Evolutionary conservation across 2,888 invertebrate species (phyloP).

Genomic region (Cryptocephalus moraei): DNA sequence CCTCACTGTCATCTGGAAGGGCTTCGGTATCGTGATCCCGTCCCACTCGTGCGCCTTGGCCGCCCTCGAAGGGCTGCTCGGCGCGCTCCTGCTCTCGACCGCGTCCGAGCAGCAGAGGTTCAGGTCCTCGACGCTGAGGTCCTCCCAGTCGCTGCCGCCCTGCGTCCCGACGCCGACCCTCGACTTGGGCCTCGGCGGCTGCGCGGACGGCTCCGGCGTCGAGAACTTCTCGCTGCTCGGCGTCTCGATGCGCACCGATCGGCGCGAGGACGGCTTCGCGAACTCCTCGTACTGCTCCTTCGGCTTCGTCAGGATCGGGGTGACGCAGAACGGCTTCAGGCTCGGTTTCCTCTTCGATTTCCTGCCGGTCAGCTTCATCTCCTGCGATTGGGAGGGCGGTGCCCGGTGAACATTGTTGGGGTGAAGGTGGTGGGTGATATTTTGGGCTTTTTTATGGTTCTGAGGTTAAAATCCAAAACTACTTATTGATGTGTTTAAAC

Average conservation of each 20-base stretch:
- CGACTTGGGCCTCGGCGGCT: conserved; percentile 26
- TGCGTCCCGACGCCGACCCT: conserved; percentile 26
- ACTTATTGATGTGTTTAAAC: too few species aligned
- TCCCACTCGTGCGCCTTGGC: conserved; percentile 29
- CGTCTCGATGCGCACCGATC: conserved; percentile 37
- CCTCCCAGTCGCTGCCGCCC: conserved; percentile 25
- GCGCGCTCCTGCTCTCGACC: conserved; percentile 43
- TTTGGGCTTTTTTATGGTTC: too few species aligned
- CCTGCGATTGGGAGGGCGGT: too few species aligned
- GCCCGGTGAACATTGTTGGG: too few species aligned
- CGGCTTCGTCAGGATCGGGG: conserved; percentile 22
- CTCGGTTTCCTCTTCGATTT: conserved; percentile 12
- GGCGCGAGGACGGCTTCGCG: conserved; percentile 31
- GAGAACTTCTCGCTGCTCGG: conserved; percentile 28
- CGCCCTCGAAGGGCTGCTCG: conserved; percentile 45
- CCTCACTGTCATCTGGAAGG: conserved; percentile 63
- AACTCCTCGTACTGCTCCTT: conserved; percentile 4
- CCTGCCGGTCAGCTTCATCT: conserved; percentile 5
- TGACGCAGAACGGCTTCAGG: conserved; percentile 26
- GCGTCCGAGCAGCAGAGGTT: conserved; percentile 21
- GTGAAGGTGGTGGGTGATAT: too few species aligned
- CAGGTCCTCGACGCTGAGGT: conserved; percentile 32
- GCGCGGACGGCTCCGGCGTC: conserved; percentile 22
- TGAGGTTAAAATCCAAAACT: too few species aligned
- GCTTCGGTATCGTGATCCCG: conserved; percentile 52